Conservation (phyloP, 2,888 invertebrate genomes). For the Serripes groenlandicus region DNA sequence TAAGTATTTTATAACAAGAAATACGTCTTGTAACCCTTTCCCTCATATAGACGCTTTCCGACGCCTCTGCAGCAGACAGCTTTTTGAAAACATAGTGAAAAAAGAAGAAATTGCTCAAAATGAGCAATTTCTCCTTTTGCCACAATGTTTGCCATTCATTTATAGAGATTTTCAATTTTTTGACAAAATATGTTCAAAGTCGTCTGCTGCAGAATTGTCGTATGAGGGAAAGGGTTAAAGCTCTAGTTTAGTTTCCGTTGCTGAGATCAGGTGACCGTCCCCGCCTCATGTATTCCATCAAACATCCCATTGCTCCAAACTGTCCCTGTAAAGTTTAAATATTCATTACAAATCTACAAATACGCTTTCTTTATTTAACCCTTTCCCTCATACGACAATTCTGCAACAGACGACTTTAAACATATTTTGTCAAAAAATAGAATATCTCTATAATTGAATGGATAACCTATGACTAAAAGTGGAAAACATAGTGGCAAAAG, state of each 20-base stretch:
- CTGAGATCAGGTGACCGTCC: constrained; percentile 29
- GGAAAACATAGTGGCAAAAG: too few relatives aligned
- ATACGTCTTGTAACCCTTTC: neutral
- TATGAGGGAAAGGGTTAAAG: neutral
- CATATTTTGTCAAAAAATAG: too few relatives aligned
- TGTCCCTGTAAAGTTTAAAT: constrained; percentile 85
- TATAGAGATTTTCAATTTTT: neutral
- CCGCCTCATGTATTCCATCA: constrained; percentile 78
- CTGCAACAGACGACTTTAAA: too few relatives aligned
- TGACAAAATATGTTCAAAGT: too few relatives aligned
- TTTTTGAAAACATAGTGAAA: neutral
- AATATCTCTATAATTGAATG: too few relatives aligned
- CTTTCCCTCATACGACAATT: neutral
- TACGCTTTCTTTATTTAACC: neutral
- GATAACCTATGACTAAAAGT: too few relatives aligned
- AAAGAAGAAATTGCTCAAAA: neutral
- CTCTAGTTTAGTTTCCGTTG: neutral
- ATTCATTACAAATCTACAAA: too few relatives aligned
- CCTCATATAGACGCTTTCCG: neutral
- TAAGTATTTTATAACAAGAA: too few relatives aligned
- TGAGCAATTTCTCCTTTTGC: neutral
- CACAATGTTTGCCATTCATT: neutral
- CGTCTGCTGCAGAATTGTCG: too few relatives aligned
- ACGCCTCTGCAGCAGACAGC: neutral
- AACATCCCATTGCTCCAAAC: constrained; percentile 86